Base-by-base conservation (phyloP, 2,113 vertebrate genomes). In the Lampris incognitus region DNA sequence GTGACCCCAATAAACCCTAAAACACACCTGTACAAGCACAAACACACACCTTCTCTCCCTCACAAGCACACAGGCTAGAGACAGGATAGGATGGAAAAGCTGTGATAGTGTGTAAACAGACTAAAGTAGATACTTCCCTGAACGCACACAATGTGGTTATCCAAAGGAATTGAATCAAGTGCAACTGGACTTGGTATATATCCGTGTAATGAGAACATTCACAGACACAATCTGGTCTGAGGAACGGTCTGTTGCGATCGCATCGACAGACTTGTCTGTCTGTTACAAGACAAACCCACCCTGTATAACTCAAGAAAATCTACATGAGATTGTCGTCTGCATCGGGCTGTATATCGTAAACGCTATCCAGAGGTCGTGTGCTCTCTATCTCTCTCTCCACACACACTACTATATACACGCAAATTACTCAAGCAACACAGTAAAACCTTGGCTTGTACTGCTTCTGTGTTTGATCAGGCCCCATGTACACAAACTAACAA, bases 271-370 rank as follows among this genome's bases (percentile, higher is more conserved):
- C 54, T 54, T 48, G 46, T 52, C 13, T 38, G 46, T 13, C 67
- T n/a, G 41, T 0, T 64, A 54, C 38, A 66, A 10, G 41, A 36
- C 1, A 9, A 44, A 52, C 55, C 6, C 51, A 66, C 44, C 57
- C 60, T 50, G 40, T n/a, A 76, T 65, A 49, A 38, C 54, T 74
- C 65, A 74, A 74, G 63, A 51, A 60, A 41, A 79, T 76, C 72
- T 38, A 71, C 67, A 54, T 58, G 44, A 66, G 42, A 48, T 48
- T 10, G 4, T 3, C 11, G 40, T 41, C 38, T 42, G n/a, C 13
- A 42, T 41, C 54, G 51, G 46, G 24, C 57, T 39, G 56, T 9
- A 4, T 74, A 50, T 46, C 49, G 39, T 41, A 5, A 66, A 36
- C 50, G 37, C 5, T 40, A 38, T 37, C 64, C 69, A 64, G 5